phyloP scores from a whole-genome alignment of 2,113 vertebrate species.

The Thermophis baileyi region DNA sequence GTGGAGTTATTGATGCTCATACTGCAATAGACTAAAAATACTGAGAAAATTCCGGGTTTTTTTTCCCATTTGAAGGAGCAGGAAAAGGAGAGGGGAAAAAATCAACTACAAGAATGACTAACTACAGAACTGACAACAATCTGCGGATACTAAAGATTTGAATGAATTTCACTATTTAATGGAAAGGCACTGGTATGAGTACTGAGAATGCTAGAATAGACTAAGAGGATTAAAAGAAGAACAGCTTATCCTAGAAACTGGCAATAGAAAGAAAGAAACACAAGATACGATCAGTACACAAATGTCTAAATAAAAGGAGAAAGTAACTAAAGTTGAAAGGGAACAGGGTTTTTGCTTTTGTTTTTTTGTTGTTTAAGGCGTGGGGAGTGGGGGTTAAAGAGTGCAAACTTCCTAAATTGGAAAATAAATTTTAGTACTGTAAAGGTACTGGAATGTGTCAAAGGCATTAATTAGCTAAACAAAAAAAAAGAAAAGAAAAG shows the following conservation, averaged over 20 bases:
- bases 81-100: background rate
- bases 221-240: background rate
- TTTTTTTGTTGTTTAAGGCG: background rate
- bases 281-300: background rate
- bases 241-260: background rate
- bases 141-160: background rate
- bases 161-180: background rate
- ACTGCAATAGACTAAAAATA: background rate
- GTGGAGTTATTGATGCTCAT: background rate
- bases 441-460: background rate
- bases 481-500: background rate
- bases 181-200: background rate
- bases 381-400: background rate
- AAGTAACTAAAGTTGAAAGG: background rate
- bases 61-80: background rate
- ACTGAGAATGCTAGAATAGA: background rate
- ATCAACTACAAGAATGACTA: background rate
- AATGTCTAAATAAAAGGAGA: background rate
- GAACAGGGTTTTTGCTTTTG: too few relatives aligned
- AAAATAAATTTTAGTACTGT: background rate
- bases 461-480: background rate
- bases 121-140: background rate
- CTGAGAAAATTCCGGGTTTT: background rate
- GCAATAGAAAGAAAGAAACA: background rate
- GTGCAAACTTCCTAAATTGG: background rate